Conservation (phyloP, 2,113 vertebrate genomes). For the Mirza zaza region DNA sequence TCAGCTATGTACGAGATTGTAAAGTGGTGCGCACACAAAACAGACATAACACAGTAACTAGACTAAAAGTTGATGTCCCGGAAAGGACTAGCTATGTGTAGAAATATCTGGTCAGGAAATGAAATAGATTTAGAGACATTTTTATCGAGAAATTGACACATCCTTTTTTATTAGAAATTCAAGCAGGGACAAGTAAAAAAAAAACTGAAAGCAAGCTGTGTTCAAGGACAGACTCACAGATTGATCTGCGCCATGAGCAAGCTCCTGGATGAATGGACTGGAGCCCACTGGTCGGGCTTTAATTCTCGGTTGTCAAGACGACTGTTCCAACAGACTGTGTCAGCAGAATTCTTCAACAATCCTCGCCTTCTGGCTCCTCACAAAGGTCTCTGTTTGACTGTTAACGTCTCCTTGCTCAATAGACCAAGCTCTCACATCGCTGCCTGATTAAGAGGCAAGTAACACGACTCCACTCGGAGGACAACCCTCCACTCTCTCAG, state of each 20-base stretch:
- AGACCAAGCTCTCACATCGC: background rate
- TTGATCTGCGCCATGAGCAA: background rate
- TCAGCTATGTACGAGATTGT: background rate
- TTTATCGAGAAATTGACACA: background rate
- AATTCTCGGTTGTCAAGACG: constrained; percentile 11
- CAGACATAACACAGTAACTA: background rate
- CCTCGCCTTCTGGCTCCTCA: background rate
- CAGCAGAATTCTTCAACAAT: background rate
- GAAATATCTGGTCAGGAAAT: background rate
- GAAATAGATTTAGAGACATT: background rate
- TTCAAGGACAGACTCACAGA: background rate
- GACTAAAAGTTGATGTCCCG: background rate
- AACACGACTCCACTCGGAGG: background rate
- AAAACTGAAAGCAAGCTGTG: background rate
- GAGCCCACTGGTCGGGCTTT: background rate
- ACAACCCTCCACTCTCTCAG: background rate
- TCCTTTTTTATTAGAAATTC: constrained; percentile 39
- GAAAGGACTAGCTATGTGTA: background rate
- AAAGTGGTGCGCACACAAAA: background rate
- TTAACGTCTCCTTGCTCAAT: background rate
- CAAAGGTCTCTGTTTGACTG: background rate
- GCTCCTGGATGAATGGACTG: background rate
- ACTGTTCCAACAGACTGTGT: background rate
- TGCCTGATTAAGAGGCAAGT: background rate
- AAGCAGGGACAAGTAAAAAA: background rate